Conservation (phyloP, 2,888 invertebrate genomes). For the Tetranychus truncatus region DNA sequence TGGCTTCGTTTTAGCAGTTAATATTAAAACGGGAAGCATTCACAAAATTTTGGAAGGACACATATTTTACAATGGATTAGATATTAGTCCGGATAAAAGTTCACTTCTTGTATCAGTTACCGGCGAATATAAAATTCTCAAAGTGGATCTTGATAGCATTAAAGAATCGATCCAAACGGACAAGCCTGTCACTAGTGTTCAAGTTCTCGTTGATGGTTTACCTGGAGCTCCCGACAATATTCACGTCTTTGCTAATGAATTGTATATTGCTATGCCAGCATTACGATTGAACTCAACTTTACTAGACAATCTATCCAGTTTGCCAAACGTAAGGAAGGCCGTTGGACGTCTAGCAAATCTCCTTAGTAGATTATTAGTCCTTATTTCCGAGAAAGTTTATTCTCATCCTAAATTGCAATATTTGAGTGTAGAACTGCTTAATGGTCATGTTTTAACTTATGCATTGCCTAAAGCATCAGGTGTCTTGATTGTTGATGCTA, state of each 20-base stretch:
- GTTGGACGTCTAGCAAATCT: slow-evolving; percentile 16
- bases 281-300: slow-evolving; percentile 12
- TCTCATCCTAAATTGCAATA: slow-evolving; percentile 8
- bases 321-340: slow-evolving; percentile 19
- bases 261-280: slow-evolving; percentile 17
- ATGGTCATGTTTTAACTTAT: slow-evolving; percentile 19
- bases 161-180: slow-evolving; percentile 14
- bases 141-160: slow-evolving; percentile 14
- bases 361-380: slow-evolving; percentile 3
- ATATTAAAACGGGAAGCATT: slow-evolving; percentile 52
- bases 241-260: slow-evolving; percentile 15
- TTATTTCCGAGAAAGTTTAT: slow-evolving; percentile 14
- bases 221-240: slow-evolving; percentile 47
- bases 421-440: slow-evolving; percentile 10
- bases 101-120: slow-evolving; percentile 64
- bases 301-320: slow-evolving; percentile 17
- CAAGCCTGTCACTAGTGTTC: slow-evolving; percentile 31
- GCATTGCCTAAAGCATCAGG: slow-evolving; percentile 16
- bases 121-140: slow-evolving; percentile 24
- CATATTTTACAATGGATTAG: slow-evolving; percentile 72
- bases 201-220: slow-evolving; percentile 56
- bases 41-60: slow-evolving; percentile 39
- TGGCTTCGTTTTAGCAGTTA: slow-evolving; percentile 49
- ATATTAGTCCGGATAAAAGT: slow-evolving; percentile 57
- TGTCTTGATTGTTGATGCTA: slow-evolving; percentile 16